Conservation (phyloP, 1,140 invertebrate genomes). For the Sitophilus oryzae region DNA sequence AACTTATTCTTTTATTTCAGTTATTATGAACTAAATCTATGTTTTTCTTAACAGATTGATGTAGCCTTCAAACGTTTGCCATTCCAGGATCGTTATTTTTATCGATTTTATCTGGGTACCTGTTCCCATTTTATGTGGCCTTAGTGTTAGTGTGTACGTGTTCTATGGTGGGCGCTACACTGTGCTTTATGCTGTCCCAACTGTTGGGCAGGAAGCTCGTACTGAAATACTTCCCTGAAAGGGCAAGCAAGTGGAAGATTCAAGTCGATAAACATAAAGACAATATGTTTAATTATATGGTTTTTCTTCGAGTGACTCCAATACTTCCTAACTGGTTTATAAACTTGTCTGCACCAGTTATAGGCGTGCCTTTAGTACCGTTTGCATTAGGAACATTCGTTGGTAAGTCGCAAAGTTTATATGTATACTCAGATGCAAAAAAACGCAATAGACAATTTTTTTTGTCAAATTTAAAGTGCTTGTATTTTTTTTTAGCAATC, state of each 20-base stretch:
- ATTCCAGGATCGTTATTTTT: conserved; percentile 98
- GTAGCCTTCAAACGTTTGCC: conserved; percentile 96
- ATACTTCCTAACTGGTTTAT: conserved; percentile 99
- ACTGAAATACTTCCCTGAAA: conserved; percentile 82
- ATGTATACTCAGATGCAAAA: no score
- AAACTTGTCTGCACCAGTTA: conserved; percentile 93
- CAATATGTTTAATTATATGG: conserved; percentile 92
- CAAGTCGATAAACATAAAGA: conserved; percentile 80
- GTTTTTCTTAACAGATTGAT: conserved; percentile 20
- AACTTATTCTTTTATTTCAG: no score
- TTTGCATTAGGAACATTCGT: conserved; percentile 91
- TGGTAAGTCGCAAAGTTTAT: no score
- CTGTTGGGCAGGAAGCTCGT: conserved; percentile 81
- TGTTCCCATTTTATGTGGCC: conserved; percentile 91
- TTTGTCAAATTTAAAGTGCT: background rate
- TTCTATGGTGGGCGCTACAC: conserved; percentile 89
- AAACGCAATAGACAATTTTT: no score
- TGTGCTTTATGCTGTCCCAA: conserved; percentile 92
- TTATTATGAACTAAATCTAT: conserved; percentile 4
- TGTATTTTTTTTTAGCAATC: background rate
- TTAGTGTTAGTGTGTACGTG: conserved; percentile 90
- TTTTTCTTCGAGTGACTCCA: conserved; percentile 96
- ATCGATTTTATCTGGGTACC: conserved; percentile 94
- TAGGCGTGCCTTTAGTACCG: conserved; percentile 87
- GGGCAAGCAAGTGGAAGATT: conserved; percentile 76